Percentiles rank a stretch among this genome's conserved stretches.
Evolutionary conservation across 2,797 vertebrate species (phyloP).

Genomic region (Cossypha dichroa): DNA sequence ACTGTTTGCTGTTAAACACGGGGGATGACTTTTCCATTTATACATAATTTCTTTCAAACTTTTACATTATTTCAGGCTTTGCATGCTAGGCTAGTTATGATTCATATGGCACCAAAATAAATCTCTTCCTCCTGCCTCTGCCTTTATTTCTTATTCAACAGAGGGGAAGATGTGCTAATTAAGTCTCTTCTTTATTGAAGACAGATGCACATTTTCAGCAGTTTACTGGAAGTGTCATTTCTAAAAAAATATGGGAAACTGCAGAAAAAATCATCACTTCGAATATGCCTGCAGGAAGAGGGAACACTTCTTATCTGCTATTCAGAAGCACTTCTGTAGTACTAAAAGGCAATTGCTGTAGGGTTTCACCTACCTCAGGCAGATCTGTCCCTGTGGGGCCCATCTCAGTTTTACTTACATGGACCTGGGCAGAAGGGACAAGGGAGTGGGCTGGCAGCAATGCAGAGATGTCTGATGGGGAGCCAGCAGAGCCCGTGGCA

Average conservation of each 20-base stretch:
- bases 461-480: background rate
- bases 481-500: accelerated
- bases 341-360: background rate
- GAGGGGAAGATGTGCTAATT: slow-evolving; percentile 45
- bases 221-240: slow-evolving; percentile 38
- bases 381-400: background rate
- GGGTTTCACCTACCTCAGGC: background rate
- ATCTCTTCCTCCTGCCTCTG: slow-evolving; percentile 29
- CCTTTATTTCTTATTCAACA: background rate
- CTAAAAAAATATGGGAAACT: slow-evolving; percentile 10
- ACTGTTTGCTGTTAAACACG: slow-evolving; percentile 53
- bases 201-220: slow-evolving; percentile 30
- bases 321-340: background rate
- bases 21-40: slow-evolving; percentile 48
- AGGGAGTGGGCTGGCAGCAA: background rate
- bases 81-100: slow-evolving; percentile 23
- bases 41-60: slow-evolving; percentile 35
- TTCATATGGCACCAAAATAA: slow-evolving; percentile 45
- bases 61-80: slow-evolving; percentile 43
- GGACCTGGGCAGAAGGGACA: background rate
- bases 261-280: background rate
- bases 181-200: slow-evolving; percentile 24
- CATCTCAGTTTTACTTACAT: accelerated
- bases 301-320: background rate
- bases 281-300: background rate